Evolutionary conservation across 2,113 vertebrate species (phyloP).

Genomic region (Phyllopteryx taeniolatus): DNA sequence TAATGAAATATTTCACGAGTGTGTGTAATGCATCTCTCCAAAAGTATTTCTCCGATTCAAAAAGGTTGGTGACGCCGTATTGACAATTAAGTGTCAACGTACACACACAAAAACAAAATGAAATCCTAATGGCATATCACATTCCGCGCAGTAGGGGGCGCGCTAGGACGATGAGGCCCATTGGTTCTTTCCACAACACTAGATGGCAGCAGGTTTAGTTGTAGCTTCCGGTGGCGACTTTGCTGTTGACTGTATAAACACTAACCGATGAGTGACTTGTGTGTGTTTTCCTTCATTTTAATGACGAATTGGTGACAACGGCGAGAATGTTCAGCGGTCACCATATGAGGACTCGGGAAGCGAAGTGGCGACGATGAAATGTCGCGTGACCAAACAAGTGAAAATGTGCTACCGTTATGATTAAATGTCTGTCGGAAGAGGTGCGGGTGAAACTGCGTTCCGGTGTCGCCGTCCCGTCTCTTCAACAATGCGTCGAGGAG

Average conservation of each 20-base stretch:
- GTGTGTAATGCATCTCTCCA: too few relatives aligned
- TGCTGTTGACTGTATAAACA: not conserved
- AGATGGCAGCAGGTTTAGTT: not conserved
- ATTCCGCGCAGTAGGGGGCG: not conserved
- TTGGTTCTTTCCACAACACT: not conserved
- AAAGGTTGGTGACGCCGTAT: too few relatives aligned
- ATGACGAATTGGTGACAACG: not conserved
- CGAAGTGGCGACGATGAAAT: not conserved
- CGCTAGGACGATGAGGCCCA: not conserved
- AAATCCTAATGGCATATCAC: not conserved
- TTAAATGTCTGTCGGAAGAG: constrained; percentile 79
- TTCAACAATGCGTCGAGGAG: constrained; percentile 91
- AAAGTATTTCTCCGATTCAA: too few relatives aligned
- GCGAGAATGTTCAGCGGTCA: not conserved
- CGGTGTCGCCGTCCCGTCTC: constrained; percentile 79
- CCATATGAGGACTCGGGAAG: not conserved
- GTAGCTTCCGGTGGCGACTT: not conserved
- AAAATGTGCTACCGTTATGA: constrained; percentile 69
- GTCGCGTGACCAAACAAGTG: not conserved
- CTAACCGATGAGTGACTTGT: not conserved
- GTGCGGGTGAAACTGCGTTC: constrained; percentile 84
- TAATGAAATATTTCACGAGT: too few relatives aligned
- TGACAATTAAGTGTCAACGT: too few relatives aligned
- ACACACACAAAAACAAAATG: too few relatives aligned
- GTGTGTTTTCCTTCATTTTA: not conserved